Evolutionary conservation across 2,888 invertebrate species (phyloP), one percentile per base, ranked within the genome.

Genomic region (Dione vanillae): DNA sequence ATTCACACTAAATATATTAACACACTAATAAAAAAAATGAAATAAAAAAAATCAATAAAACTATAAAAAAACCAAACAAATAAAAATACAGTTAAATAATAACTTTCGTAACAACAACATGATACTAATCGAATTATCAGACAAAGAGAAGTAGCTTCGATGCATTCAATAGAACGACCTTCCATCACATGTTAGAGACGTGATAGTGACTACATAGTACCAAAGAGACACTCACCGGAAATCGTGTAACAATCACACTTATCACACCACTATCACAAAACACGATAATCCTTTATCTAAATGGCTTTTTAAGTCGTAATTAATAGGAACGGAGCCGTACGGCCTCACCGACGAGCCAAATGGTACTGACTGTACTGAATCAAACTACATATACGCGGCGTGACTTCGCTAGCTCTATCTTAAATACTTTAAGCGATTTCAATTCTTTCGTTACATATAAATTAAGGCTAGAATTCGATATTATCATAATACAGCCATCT

Each of bases 131-230:
- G 45, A 66, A 49, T 64, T 64, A 64, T 64, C 59, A 70, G 66
- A 72, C 72, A 72, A 72, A 72, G 72, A 67, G 70, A 58, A 27
- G 20, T 70, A 61, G 14, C 62, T 54, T 51, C 41, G 54, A 20
- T 52, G 61, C 67, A 67, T 70, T 68, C 72, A 74, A 70, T 64
- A 56, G 71, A 74, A 37, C 62, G 76, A 70, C 77, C 76, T 76
- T 74, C 72, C 37, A 40, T 16, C n/a, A 16, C 56, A 40, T 7
- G 16, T 11, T 56, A 37, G 37, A 12, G 37, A 6, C 54, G 16
- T 37, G 56, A 56, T 56, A 56, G 56, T 56, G 56, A 37, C 56
- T 37, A 37, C 11, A 37, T 14, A 56, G 10, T 1, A 56, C 6
- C 16, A 56, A 11, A 37, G 10, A 5, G 56, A 16, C 49, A 72